These are phyloP conservation scores for Drosophila formosana DNA, from an alignment of 2,888 invertebrate genomes.

Conservation along the genomic window DNA sequence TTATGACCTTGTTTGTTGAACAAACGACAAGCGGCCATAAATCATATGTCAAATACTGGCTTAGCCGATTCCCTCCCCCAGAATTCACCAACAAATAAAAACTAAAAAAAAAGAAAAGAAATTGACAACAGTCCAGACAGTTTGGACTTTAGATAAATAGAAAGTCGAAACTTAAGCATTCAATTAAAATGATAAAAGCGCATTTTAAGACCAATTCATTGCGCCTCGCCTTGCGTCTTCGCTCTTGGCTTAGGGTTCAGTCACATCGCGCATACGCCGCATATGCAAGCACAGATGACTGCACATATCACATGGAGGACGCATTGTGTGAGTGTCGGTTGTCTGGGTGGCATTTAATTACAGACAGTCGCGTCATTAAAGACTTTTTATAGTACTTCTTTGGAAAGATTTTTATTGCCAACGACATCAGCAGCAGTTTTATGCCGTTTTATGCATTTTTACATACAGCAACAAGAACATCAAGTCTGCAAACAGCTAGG, in stretches of 20 bases:
- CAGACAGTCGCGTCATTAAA: slow-evolving; percentile 75
- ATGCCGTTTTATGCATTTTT: slow-evolving; percentile 70
- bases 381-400: slow-evolving; percentile 74
- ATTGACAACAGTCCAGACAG: slow-evolving; percentile 12
- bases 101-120: slow-evolving; percentile 13
- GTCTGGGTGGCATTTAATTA: slow-evolving; percentile 62
- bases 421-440: slow-evolving; percentile 50
- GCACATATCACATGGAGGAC: slow-evolving; percentile 12
- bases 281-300: slow-evolving; percentile 27
- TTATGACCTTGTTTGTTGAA: slow-evolving; percentile 67
- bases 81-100: neutral
- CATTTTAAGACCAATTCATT: slow-evolving; percentile 50
- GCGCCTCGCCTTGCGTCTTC: slow-evolving; percentile 6
- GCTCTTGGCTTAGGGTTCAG: slow-evolving; percentile 55
- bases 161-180: slow-evolving; percentile 38
- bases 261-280: slow-evolving; percentile 67
- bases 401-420: slow-evolving; percentile 69
- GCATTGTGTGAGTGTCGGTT: slow-evolving; percentile 6
- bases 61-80: slow-evolving; percentile 34
- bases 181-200: slow-evolving; percentile 60
- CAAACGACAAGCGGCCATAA: slow-evolving; percentile 64
- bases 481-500: slow-evolving; percentile 9
- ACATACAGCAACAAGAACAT: slow-evolving; percentile 22
- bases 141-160: slow-evolving; percentile 27
- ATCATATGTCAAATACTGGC: slow-evolving; percentile 56